Percentiles rank a stretch among this genome's conserved stretches.
phyloP scores from a whole-genome alignment of 2,113 vertebrate species.

The Lasiurus cinereus region DNA sequence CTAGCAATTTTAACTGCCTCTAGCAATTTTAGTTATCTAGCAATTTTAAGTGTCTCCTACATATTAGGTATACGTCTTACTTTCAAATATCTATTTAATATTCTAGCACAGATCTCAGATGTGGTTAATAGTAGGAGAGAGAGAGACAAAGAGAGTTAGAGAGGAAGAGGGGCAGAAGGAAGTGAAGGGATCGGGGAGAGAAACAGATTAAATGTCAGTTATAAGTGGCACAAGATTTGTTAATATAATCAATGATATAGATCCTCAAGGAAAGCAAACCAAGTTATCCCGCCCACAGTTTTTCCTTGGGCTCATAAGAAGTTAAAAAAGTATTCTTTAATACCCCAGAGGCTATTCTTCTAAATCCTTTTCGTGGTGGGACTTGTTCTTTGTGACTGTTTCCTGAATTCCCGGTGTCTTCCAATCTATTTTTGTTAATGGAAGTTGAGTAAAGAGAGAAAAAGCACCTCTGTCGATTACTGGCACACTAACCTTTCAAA shows the following conservation, averaged over 20 bases:
- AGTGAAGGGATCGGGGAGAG: not conserved
- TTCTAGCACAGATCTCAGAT: not conserved
- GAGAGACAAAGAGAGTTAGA: not conserved
- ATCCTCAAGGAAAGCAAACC: not conserved
- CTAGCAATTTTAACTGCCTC: not conserved
- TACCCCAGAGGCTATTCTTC: not conserved
- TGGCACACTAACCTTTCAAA: conserved; percentile 32
- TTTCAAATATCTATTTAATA: not conserved
- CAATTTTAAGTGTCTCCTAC: not conserved
- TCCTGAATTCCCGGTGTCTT: not conserved
- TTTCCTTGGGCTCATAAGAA: not conserved
- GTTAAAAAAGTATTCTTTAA: not conserved
- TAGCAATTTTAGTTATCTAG: not conserved
- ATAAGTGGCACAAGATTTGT: not conserved
- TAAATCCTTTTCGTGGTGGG: not conserved
- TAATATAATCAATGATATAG: not conserved
- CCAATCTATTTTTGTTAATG: not conserved
- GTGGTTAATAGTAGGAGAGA: not conserved
- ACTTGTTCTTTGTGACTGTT: not conserved
- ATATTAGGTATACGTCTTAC: not conserved
- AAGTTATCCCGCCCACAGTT: not conserved
- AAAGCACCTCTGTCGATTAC: not conserved
- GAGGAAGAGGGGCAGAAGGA: not conserved
- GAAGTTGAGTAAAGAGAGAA: not conserved
- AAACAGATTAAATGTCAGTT: not conserved